Evolutionary conservation across 2,113 vertebrate genomes (phyloP), one percentile per base, ranked within the genome.

Genomic region (Gallinago undulata): DNA sequence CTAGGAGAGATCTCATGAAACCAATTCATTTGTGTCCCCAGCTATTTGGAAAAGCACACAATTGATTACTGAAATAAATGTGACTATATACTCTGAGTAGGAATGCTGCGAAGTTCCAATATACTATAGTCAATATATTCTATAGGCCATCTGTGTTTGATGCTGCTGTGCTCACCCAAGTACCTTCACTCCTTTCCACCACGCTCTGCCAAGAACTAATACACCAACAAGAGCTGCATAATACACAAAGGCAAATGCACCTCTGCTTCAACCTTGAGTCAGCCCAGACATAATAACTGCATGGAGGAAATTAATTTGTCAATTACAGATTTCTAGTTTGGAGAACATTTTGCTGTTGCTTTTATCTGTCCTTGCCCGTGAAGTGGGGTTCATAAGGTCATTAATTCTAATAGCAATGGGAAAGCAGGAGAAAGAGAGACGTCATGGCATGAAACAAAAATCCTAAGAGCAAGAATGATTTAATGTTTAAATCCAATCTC

Each of bases 401-500:
- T 92, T 89, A 87, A 78, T 93, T 89, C 70, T 68, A 67, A 62
- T 25, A 87, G 37, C 69, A 75, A 35, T 55, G 33, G 39, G 48
- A 90, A 89, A 89, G 51, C 31, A 83, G 37, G n/a, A 79, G 45
- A 75, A 91, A 75, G 72, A 94, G 63, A 74, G 39, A 53, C 1
- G 2, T 51, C 53, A 67, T 80, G 64, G 63, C 69, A 78, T 90
- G 37, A 89, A 94, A 87, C 66, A 93, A 93, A 85, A 91, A 66
- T 87, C 81, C 68, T 69, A 60, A 82, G 79, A 91, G 72, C 51
- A 83, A 87, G 57, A 81, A 28, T 79, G 77, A 64, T 94, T 90
- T 92, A 95, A 80, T 6, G 37, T 86, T 96, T 95, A 96, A 96
- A 95, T 76, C 59, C 43, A 83, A 85, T 92, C 89, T 94, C 67